Evolutionary conservation across 1,140 invertebrate genomes (phyloP), one percentile per base, ranked within the genome.

Genomic region (Pseudomyrmex sp.): DNA sequence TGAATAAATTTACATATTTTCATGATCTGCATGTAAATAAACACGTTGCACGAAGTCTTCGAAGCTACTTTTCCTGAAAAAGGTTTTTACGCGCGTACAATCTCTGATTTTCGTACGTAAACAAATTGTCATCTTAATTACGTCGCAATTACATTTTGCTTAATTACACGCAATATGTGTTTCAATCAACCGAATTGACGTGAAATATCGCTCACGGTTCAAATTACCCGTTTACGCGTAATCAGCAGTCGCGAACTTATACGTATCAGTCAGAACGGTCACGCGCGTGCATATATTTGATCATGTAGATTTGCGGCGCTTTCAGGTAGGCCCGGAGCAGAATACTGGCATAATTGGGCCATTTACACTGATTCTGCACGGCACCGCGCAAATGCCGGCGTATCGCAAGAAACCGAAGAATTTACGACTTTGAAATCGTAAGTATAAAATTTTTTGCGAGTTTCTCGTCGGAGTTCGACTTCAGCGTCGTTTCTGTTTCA

Each of bases 281-380:
- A 35, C 35, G 54, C 52, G 70, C n/a, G n/a, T 20, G 23, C 59
- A 70, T 72, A 35, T 7, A 62, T 79, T 20, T 61, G 35, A 73
- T 44, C 2, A 3, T 20, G 44, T 68, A 73, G 62, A 76, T 83
- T 73, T 80, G 82, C 77, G 5, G 18, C 80, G 77, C 74, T 85
- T 65, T 48, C 84, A 96, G 95, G 88, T 91, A 62, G 94, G 93
- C 5, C 92, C 94, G 5, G 89, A 92, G 84, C 85, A 82, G 10
- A 96, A 96, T 85, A 88, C 85, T 20, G 97, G 97, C 13, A 90
- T 89, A 52, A 91, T 97, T 8, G 95, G 95, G 48, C 91, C 94
- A 63, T 92, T 96, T 1, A 94, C 90, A 26, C 89, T 97, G 59
- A 94, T 96, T 59, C 87, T 98, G 2, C 96, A 97, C 89, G 97